A percentile compares a stretch with the other conserved stretches of the same genome.
These are phyloP conservation scores for Chrysina gloriosa DNA, from an alignment of 2,888 invertebrate species.

Conservation along the genomic window DNA sequence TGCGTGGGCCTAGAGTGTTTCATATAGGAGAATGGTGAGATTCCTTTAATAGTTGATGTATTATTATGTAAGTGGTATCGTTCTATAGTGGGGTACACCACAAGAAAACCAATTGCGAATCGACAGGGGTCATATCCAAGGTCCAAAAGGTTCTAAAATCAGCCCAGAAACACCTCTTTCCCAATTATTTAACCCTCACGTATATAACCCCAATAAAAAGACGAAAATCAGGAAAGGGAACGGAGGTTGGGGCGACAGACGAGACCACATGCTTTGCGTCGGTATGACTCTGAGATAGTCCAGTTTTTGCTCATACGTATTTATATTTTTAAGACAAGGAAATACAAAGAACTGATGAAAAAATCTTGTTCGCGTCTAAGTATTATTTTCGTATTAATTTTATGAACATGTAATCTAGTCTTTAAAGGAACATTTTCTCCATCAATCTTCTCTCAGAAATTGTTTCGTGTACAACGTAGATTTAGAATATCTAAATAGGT, in stretches of 20 bases:
- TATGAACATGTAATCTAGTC: constrained; percentile 24
- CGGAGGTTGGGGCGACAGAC: constrained; percentile 96
- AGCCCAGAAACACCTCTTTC: constrained; percentile 78
- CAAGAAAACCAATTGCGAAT: constrained; percentile 91
- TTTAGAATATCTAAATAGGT: neutral
- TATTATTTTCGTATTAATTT: constrained; percentile 18
- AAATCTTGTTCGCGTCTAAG: constrained; percentile 17
- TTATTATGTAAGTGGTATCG: constrained; percentile 6
- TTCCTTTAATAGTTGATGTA: neutral
- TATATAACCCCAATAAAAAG: constrained; percentile 76
- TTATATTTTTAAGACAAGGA: constrained; percentile 13
- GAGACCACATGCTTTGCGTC: constrained; percentile 86
- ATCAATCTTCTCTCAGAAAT: neutral
- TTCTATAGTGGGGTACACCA: constrained; percentile 89
- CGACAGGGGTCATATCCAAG: constrained; percentile 85
- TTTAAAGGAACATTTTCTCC: neutral
- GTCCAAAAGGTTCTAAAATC: constrained; percentile 82
- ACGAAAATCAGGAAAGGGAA: constrained; percentile 88
- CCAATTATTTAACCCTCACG: constrained; percentile 74
- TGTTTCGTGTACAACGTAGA: constrained; percentile 3
- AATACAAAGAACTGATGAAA: constrained; percentile 8
- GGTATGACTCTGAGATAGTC: constrained; percentile 72
- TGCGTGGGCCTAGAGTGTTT: constrained; percentile 94
- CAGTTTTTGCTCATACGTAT: constrained; percentile 39
- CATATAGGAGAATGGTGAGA: constrained; percentile 98